Evolutionary conservation across 2,797 vertebrate species (phyloP).

Genomic region (Delichon dasypus): DNA sequence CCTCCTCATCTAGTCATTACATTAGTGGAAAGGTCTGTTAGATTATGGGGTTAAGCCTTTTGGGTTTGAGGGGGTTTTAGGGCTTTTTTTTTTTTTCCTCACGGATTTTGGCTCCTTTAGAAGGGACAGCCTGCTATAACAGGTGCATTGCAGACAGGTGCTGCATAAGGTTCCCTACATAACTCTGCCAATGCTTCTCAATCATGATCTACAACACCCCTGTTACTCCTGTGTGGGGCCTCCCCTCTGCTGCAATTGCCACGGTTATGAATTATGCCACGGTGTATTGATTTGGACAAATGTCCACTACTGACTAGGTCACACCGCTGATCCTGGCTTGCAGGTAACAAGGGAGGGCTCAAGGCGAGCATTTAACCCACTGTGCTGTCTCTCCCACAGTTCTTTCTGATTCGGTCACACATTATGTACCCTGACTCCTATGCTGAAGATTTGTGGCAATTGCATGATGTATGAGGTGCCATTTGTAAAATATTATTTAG

Average conservation of each 20-base stretch:
- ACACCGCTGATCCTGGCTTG: not conserved
- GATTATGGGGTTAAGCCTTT: not conserved
- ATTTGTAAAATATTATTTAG: slow-evolving; percentile 84
- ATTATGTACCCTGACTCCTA: slow-evolving; percentile 72
- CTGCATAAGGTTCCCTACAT: slow-evolving; percentile 32
- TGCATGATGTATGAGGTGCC: slow-evolving; percentile 78
- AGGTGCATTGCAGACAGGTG: slow-evolving; percentile 59
- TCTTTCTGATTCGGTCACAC: slow-evolving; percentile 57
- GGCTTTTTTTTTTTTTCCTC: too few relatives aligned
- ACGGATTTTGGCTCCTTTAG: slow-evolving; percentile 23
- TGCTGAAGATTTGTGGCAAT: slow-evolving; percentile 78
- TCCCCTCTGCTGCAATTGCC: not conserved
- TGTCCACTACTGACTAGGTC: not conserved
- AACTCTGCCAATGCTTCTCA: slow-evolving; percentile 41
- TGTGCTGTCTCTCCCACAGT: slow-evolving; percentile 14
- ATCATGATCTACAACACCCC: slow-evolving; percentile 42
- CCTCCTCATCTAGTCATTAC: not conserved
- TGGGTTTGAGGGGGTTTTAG: not conserved
- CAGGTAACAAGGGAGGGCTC: not conserved
- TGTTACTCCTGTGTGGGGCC: slow-evolving; percentile 30
- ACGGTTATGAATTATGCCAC: slow-evolving; percentile 47
- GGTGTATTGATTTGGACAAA: slow-evolving; percentile 3
- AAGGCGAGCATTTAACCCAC: not conserved
- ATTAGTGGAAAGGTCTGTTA: not conserved
- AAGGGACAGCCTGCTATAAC: slow-evolving; percentile 54